Evolutionary conservation across 2,888 invertebrate species (phyloP).

Genomic region (Anagyrus pseudococci): DNA sequence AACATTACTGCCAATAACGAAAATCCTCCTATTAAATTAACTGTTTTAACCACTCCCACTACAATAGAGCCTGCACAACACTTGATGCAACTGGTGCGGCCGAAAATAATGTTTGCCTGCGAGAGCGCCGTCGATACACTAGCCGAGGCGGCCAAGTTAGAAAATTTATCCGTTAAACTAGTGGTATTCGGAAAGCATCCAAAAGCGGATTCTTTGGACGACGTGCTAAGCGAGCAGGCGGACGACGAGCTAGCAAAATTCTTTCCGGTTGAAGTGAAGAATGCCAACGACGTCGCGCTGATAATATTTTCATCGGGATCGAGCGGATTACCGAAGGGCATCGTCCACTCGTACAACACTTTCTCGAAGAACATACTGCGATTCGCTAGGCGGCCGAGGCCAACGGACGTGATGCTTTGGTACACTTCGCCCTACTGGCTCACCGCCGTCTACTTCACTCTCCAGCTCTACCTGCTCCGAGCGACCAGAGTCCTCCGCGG

Average conservation of each 20-base stretch:
- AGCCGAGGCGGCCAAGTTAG: conserved; percentile 36
- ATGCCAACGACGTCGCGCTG: conserved; percentile 27
- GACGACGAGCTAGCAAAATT: conserved; percentile 11
- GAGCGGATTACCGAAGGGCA: conserved; percentile 52
- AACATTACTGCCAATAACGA: no score
- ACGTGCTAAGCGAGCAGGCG: not conserved
- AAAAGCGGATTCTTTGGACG: conserved; percentile 21
- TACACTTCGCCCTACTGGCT: conserved; percentile 51
- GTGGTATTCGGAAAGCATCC: conserved; percentile 29
- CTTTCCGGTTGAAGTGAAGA: not conserved
- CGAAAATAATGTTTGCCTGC: conserved; percentile 48
- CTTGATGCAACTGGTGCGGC: conserved; percentile 42
- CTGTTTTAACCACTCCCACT: no score
- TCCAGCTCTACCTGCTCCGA: conserved; percentile 31
- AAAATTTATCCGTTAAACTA: conserved; percentile 31
- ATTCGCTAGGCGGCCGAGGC: not conserved
- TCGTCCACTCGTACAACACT: conserved; percentile 45
- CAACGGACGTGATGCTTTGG: conserved; percentile 37
- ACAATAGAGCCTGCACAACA: conserved; percentile 43
- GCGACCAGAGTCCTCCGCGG: conserved; percentile 43
- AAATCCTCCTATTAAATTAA: no score
- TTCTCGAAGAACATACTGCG: conserved; percentile 40
- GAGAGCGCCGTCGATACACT: conserved; percentile 23
- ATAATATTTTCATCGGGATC: conserved; percentile 53
- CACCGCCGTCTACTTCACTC: conserved; percentile 42